Evolutionary conservation across 1,140 invertebrate genomes (phyloP).

Genomic region (Drosophila bocki): DNA sequence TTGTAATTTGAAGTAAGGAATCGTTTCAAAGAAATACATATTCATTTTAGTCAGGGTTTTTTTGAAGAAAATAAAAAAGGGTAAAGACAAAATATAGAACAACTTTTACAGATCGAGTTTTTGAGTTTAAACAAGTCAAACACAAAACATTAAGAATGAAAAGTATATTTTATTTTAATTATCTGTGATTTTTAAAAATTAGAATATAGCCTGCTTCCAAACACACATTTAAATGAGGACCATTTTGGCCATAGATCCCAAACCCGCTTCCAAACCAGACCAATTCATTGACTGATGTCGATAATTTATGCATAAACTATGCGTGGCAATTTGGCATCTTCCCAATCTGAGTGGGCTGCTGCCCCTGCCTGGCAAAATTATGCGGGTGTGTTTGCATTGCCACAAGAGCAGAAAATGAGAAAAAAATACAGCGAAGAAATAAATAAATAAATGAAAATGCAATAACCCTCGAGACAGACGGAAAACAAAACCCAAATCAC

Average conservation of each 20-base stretch:
- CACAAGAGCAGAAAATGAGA: conserved; percentile 5
- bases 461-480: conserved; percentile 67
- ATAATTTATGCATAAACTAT: conserved; percentile 73
- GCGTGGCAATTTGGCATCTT: conserved; percentile 64
- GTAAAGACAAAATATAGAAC: too few species aligned
- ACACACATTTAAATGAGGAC: background rate
- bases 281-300: conserved; percentile 26
- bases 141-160: too few species aligned
- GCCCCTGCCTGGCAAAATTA: conserved; percentile 46
- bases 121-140: too few species aligned
- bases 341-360: conserved; percentile 46
- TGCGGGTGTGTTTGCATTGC: conserved; percentile 65
- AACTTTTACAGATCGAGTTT: too few species aligned
- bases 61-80: too few species aligned
- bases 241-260: conserved; percentile 1
- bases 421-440: conserved; percentile 7
- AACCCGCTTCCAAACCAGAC: conserved; percentile 30
- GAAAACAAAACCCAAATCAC: conserved; percentile 67
- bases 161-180: background rate
- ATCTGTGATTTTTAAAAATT: too few species aligned
- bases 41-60: too few species aligned
- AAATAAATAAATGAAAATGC: conserved; percentile 54
- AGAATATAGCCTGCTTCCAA: background rate
- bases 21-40: too few species aligned
- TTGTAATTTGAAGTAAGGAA: too few species aligned